phyloP scores from a whole-genome alignment of 2,888 invertebrate species.

The Keiferia lycopersicella region DNA sequence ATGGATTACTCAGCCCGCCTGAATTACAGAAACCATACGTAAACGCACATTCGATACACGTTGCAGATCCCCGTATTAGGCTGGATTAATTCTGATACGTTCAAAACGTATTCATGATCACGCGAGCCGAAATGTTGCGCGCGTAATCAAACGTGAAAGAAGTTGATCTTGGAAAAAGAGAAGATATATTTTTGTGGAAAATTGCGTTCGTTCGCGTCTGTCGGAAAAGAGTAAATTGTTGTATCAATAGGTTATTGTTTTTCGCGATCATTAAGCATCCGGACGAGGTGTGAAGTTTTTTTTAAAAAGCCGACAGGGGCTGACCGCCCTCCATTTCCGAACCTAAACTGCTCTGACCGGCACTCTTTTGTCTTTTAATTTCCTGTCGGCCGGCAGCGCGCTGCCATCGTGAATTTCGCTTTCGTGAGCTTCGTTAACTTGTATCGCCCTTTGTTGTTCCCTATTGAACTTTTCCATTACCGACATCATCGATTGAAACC shows the following conservation, averaged over 20 bases:
- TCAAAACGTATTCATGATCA: conserved; percentile 61
- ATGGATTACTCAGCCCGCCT: conserved; percentile 73
- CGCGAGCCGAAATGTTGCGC: conserved; percentile 52
- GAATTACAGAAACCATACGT: conserved; percentile 80
- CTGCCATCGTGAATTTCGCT: conserved; percentile 74
- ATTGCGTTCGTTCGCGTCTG: neutral
- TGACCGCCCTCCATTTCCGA: conserved; percentile 72
- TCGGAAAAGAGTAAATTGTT: neutral
- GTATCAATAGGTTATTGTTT: conserved; percentile 25
- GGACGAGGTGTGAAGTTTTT: conserved; percentile 51
- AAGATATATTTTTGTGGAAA: neutral
- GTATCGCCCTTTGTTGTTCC: conserved; percentile 76
- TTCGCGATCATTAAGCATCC: conserved; percentile 44
- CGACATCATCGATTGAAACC: conserved; percentile 73
- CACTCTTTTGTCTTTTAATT: conserved; percentile 81
- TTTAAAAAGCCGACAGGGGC: conserved; percentile 56
- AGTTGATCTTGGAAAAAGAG: conserved; percentile 24
- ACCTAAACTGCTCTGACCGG: conserved; percentile 69
- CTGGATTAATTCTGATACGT: conserved; percentile 70
- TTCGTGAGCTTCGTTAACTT: conserved; percentile 79
- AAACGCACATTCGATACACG: conserved; percentile 66
- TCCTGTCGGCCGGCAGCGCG: conserved; percentile 73
- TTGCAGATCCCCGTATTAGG: conserved; percentile 67
- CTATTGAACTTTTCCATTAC: conserved; percentile 80
- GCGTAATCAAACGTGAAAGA: conserved; percentile 37